A percentile compares a stretch with the other conserved stretches of the same genome.
Evolutionary conservation across 2,888 invertebrate species (phyloP).

Genomic region (Adelognathus sp.): DNA sequence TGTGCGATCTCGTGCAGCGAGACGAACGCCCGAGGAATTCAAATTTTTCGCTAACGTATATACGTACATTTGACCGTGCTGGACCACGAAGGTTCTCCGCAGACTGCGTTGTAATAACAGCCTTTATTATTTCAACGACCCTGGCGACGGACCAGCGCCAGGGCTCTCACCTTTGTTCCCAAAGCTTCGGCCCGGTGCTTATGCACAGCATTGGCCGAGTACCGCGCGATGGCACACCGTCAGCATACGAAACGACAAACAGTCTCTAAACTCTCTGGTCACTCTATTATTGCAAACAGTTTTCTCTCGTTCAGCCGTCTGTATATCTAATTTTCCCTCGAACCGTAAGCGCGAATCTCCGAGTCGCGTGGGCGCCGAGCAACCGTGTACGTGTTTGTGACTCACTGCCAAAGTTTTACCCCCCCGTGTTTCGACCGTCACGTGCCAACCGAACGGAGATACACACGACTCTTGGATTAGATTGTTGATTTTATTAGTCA

Average conservation of each 20-base stretch:
- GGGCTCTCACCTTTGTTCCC: constrained; percentile 52
- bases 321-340: neutral
- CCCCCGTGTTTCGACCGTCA: constrained; percentile 1
- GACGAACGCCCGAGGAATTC: constrained; percentile 69
- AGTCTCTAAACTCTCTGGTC: constrained; percentile 16
- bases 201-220: neutral
- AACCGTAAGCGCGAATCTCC: neutral
- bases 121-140: constrained; percentile 77
- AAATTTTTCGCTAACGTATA: constrained; percentile 66
- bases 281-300: neutral
- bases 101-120: constrained; percentile 71
- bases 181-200: constrained; percentile 28
- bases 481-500: constrained; percentile 31
- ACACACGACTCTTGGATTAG: neutral
- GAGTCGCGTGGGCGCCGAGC: neutral
- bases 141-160: constrained; percentile 46
- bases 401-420: constrained; percentile 26
- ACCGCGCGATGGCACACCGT: constrained; percentile 25
- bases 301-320: neutral
- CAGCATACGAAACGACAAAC: constrained; percentile 37
- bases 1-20: constrained; percentile 22
- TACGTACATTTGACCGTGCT: constrained; percentile 13
- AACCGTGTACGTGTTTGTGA: constrained; percentile 3
- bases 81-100: constrained; percentile 36
- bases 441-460: neutral